Percentiles rank a stretch among this genome's conserved stretches.
phyloP scores from a whole-genome alignment of 2,888 invertebrate species.

The Apodemia mormo region DNA sequence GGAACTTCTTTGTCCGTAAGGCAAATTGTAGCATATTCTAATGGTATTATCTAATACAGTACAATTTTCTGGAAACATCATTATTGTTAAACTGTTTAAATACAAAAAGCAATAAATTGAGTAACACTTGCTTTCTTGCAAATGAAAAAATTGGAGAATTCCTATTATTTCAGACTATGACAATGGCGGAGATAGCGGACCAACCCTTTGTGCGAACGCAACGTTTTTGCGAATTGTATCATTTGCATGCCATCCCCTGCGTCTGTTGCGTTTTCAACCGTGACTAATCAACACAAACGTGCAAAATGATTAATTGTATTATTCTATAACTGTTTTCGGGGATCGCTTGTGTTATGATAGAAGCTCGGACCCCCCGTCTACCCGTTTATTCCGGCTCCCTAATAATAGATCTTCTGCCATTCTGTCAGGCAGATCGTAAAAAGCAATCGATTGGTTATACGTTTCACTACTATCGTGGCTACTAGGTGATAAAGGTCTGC shows the following conservation, averaged over 20 bases:
- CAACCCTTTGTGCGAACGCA: slow-evolving; percentile 12
- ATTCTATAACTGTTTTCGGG: background rate
- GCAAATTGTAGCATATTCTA: slow-evolving; percentile 1
- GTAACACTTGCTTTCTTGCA: slow-evolving; percentile 3
- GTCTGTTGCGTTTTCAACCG: slow-evolving; percentile 2
- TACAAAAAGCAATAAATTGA: slow-evolving; percentile 1
- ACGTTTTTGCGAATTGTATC: slow-evolving; percentile 10
- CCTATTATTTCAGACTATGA: background rate
- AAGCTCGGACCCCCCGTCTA: too few species aligned
- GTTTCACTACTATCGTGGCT: too few species aligned
- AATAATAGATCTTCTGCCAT: too few species aligned
- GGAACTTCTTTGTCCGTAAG: background rate
- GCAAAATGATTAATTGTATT: background rate
- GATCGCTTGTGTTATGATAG: background rate
- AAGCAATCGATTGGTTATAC: too few species aligned
- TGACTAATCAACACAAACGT: slow-evolving; percentile 6
- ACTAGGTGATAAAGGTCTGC: too few species aligned
- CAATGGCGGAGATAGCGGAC: slow-evolving; percentile 8
- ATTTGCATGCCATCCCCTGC: background rate
- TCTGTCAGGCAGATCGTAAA: too few species aligned
- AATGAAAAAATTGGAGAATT: background rate
- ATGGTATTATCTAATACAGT: background rate
- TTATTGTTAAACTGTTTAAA: background rate
- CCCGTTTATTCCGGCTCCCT: too few species aligned
- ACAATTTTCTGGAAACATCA: background rate